Conservation (phyloP, 2,113 vertebrate species). For the Galeopterus variegatus region DNA sequence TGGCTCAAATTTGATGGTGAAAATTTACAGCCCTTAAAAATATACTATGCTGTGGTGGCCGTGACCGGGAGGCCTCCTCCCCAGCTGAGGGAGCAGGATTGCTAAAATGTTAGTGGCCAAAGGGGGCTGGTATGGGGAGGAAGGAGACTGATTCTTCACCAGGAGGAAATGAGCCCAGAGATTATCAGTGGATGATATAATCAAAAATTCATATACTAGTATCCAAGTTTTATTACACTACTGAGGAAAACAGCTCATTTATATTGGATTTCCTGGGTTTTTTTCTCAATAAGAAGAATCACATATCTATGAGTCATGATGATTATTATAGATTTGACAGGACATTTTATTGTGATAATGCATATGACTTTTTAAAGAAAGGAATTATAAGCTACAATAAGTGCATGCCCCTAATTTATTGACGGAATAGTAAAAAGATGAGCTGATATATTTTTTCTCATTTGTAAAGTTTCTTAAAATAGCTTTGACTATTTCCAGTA, state of each 20-base stretch:
- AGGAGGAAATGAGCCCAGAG: constrained; percentile 82
- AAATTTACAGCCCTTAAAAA: constrained; percentile 84
- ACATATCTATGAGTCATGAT: constrained; percentile 81
- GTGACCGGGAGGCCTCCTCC: constrained; percentile 55
- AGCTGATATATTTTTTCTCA: constrained; percentile 70
- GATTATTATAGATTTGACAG: constrained; percentile 71
- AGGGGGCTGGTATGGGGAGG: not conserved
- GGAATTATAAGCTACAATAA: constrained; percentile 57
- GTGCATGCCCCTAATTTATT: constrained; percentile 62
- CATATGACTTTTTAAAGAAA: constrained; percentile 8
- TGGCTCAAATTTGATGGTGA: constrained; percentile 80
- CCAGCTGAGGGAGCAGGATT: constrained; percentile 23
- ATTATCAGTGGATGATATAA: constrained; percentile 84
- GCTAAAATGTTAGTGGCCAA: constrained; percentile 70
- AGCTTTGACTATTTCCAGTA: constrained; percentile 78
- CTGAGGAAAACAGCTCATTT: constrained; percentile 86
- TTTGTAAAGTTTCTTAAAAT: constrained; percentile 74
- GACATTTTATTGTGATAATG: constrained; percentile 62
- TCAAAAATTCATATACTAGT: constrained; percentile 82
- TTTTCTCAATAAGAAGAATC: constrained; percentile 82
- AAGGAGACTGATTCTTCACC: constrained; percentile 61
- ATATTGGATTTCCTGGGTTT: constrained; percentile 85
- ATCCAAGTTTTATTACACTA: constrained; percentile 83
- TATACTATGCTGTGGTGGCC: constrained; percentile 67
- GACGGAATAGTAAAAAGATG: constrained; percentile 67